phyloP scores from a whole-genome alignment of 2,888 invertebrate species.

The Rhopalosiphum nymphaeae region DNA sequence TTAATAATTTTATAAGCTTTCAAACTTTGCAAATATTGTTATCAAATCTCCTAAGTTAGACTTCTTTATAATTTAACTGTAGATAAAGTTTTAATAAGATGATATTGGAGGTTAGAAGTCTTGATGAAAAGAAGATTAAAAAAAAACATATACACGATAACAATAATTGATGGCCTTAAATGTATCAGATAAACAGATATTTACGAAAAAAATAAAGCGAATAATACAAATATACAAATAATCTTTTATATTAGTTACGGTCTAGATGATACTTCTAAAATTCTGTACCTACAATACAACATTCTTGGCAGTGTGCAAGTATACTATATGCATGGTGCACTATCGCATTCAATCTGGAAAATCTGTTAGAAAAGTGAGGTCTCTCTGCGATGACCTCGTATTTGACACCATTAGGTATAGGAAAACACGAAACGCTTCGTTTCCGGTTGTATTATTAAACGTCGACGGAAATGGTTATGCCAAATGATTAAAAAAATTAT shows the following conservation, averaged over 20 bases:
- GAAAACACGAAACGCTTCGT: constrained; percentile 19
- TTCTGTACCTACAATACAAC: background rate
- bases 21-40: background rate
- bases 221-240: background rate
- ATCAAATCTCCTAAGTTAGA: background rate
- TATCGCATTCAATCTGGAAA: constrained; percentile 44
- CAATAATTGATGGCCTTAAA: background rate
- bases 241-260: constrained; percentile 19
- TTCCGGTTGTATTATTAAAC: constrained; percentile 48
- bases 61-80: background rate
- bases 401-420: constrained; percentile 25
- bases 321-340: background rate
- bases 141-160: background rate
- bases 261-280: constrained; percentile 14
- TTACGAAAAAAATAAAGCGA: background rate
- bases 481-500: constrained; percentile 26
- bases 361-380: constrained; percentile 47
- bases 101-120: background rate
- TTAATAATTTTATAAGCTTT: background rate
- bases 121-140: background rate
- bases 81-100: background rate
- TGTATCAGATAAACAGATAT: background rate
- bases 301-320: background rate
- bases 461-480: constrained; percentile 43
- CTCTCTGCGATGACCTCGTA: constrained; percentile 32